Base-by-base conservation (phyloP, 2,797 vertebrate species). In the Gymnoscopelus microlampas region DNA sequence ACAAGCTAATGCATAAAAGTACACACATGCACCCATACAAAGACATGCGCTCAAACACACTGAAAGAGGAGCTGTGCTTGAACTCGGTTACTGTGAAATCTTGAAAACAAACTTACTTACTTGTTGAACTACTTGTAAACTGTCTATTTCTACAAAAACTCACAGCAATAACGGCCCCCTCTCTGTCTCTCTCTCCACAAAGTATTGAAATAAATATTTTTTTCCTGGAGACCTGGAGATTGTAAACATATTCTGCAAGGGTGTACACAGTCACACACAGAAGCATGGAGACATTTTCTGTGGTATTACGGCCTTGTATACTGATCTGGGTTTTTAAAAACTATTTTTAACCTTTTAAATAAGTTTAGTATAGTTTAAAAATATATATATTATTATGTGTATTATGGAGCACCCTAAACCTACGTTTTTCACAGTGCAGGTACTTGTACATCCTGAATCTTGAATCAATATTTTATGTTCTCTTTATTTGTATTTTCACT, bases 161-260 rank as follows among this genome's bases (percentile, higher is more conserved):
- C 15, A 53, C 51, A 19, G 7, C 15, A 9, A 85, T 60, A 56
- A 32, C 64, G 63, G 50, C 74, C 60, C 55, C 61, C 74, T 70
- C 63, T 60, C 39, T 65, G 19, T n/a, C n/a, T n/a, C n/a, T n/a
- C 74, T 75, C 72, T 78, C 66, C 47, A 60, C 15, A 44, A 71
- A 79, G 65, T 79, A 77, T 87, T 68, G 80, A 72, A 80, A 66
- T 73, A 80, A 85, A 87, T 85, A 72, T 53, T 78, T 81, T 73
- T 5, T 57, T 78, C 77, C 58, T 13, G 63, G 84, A 79, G 73
- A 77, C 56, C 56, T 74, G 57, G 35, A 74, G 24, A 74, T 23
- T 68, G 74, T 79, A 79, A 84, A 81, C 68, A 82, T 19, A 19
- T 63, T 74, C 47, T 63, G 77, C 53, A 73, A 68, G n/a, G 63